These are phyloP conservation scores for Pogonomyrmex californicus DNA, from an alignment of 1,140 invertebrate genomes.

Conservation along the genomic window DNA sequence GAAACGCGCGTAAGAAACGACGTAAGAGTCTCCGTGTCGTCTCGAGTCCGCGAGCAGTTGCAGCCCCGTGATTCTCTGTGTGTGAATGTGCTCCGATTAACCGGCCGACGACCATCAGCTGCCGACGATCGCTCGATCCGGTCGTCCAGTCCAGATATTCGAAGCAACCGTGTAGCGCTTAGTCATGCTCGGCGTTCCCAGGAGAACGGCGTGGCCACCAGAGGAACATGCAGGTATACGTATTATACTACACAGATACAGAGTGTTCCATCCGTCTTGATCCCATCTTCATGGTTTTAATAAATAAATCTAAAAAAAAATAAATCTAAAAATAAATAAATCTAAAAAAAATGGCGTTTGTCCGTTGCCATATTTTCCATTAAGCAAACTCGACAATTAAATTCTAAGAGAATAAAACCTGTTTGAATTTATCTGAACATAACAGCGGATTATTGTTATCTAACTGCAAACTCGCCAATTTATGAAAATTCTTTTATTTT, in stretches of 20 bases:
- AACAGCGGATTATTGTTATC: background rate
- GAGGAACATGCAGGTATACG: slow-evolving; percentile 44
- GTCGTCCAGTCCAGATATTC: slow-evolving; percentile 70
- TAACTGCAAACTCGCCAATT: background rate
- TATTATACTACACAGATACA: slow-evolving; percentile 27
- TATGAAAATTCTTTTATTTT: background rate
- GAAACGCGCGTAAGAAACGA: slow-evolving; percentile 21
- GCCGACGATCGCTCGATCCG: slow-evolving; percentile 72
- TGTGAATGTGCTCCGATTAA: slow-evolving; percentile 73
- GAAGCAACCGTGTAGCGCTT: slow-evolving; percentile 74
- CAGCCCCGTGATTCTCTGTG: slow-evolving; percentile 23
- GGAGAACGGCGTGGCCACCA: slow-evolving; percentile 71
- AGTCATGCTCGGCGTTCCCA: slow-evolving; percentile 83
- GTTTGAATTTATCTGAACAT: background rate
- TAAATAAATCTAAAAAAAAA: background rate
- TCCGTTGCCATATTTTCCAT: background rate
- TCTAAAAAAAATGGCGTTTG: background rate
- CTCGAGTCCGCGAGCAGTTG: slow-evolving; percentile 30
- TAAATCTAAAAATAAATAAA: background rate
- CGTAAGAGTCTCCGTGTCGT: background rate
- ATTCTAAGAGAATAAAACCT: background rate
- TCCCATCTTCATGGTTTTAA: background rate
- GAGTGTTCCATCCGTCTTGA: background rate
- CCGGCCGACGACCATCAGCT: slow-evolving; percentile 64
- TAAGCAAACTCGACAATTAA: background rate